A percentile compares a stretch with the other conserved stretches of the same genome.
Conservation (phyloP, 2,797 vertebrate species). For the Malacoctenus gilli region DNA sequence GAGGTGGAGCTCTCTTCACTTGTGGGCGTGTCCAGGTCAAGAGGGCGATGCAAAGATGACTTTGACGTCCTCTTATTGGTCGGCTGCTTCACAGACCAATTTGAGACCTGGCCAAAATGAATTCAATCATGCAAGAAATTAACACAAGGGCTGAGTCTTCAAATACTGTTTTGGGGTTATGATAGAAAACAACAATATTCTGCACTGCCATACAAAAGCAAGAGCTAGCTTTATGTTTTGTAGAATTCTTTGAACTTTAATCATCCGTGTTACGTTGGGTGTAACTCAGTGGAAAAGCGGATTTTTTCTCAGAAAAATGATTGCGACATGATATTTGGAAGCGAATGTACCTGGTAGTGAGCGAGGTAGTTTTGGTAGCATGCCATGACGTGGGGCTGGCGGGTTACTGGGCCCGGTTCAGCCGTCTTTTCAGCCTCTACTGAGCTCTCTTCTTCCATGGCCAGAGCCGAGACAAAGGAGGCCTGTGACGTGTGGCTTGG, state of each 20-base stretch:
- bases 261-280: too few relatives aligned
- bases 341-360: slow-evolving; percentile 82
- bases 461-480: slow-evolving; percentile 95
- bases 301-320: too few relatives aligned
- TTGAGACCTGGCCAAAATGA: slow-evolving; percentile 83
- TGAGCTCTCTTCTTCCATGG: slow-evolving; percentile 91
- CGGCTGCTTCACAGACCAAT: slow-evolving; percentile 96
- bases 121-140: background rate
- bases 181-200: too few relatives aligned
- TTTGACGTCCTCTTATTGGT: slow-evolving; percentile 98
- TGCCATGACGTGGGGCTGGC: slow-evolving; percentile 92
- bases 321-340: too few relatives aligned
- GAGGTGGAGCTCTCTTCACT: slow-evolving; percentile 94
- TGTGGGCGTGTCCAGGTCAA: slow-evolving; percentile 95
- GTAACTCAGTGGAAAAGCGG: too few relatives aligned
- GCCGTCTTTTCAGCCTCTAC: slow-evolving; percentile 86
- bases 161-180: too few relatives aligned
- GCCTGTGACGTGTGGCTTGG: slow-evolving; percentile 93
- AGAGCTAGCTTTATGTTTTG: too few relatives aligned
- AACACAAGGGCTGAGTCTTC: too few relatives aligned
- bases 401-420: slow-evolving; percentile 86
- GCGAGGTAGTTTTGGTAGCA: slow-evolving; percentile 95
- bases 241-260: too few relatives aligned
- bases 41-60: slow-evolving; percentile 94
- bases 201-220: too few relatives aligned